Evolutionary conservation across 2,797 vertebrate species (phyloP).

Genomic region (Macroramphosus scolopax): DNA sequence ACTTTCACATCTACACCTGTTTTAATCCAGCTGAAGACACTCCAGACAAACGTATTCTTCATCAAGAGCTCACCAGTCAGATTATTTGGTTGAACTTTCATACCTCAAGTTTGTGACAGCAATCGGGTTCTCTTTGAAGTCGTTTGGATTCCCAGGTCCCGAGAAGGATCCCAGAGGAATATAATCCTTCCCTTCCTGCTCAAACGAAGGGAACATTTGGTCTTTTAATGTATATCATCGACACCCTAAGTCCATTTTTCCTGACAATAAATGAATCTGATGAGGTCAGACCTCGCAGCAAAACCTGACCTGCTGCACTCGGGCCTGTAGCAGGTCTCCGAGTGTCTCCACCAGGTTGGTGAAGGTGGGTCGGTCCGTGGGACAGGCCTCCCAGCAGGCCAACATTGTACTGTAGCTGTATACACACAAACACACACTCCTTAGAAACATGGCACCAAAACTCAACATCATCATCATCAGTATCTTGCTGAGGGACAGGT

Average conservation of each 20-base stretch:
- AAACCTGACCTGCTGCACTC: conserved; percentile 84
- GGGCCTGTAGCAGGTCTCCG: conserved; percentile 88
- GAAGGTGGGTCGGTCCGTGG: conserved; percentile 86
- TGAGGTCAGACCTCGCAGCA: not conserved
- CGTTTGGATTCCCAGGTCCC: conserved; percentile 39
- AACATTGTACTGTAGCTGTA: conserved; percentile 91
- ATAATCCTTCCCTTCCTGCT: conserved; percentile 91
- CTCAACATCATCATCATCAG: not conserved
- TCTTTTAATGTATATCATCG: conserved; percentile 3
- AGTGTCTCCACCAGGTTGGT: conserved; percentile 84
- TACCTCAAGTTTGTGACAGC: conserved; percentile 74
- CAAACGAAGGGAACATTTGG: conserved; percentile 3
- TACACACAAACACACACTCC: conserved; percentile 36
- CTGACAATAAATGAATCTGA: too few species aligned
- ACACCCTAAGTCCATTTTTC: too few species aligned
- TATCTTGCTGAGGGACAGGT: not conserved
- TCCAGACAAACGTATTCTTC: too few species aligned
- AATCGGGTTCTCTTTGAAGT: conserved; percentile 51
- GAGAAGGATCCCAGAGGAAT: conserved; percentile 83
- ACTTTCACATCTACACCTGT: conserved; percentile 14
- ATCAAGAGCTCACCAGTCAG: too few species aligned
- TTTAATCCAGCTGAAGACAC: not conserved
- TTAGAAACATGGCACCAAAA: too few species aligned
- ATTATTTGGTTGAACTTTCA: conserved; percentile 2
- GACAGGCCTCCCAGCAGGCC: conserved; percentile 86